Evolutionary conservation across 2,888 invertebrate species (phyloP), one percentile per base, ranked within the genome.

Genomic region (Meloe dianella): DNA sequence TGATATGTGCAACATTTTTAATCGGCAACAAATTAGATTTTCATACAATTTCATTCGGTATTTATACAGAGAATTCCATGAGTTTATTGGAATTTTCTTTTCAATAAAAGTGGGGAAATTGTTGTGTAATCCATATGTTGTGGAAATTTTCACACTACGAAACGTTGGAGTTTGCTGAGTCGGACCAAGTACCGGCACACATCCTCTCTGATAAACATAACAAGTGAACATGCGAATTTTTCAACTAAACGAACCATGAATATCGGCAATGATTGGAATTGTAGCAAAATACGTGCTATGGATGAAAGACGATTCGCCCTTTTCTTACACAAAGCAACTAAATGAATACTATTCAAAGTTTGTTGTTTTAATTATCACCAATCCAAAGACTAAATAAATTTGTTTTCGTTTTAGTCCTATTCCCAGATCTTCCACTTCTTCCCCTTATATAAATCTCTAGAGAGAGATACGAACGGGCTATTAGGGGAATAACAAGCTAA

Each of bases 401-500:
- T 54, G 54, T 54, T 54, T 24, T 54, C 38, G 51, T 47, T 51
- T 22, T 22, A 27, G 24, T 62, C 61, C 47, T 62, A 65, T 65
- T 62, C 32, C 61, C 20, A 57, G 6, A 57, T 67, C 38, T 38
- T 41, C 35, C n/a, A n/a, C n/a, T n/a, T n/a, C 1, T 7, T 7
- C 65, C 57, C 58, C 61, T 66, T 66, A 64, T 67, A 73, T 73
- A 74, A 73, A 73, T 73, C 69, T 70, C 68, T 22, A 22, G 69
- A 67, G 73, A 71, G 71, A 76, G 76, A 78, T 76, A 78, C 75
- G 75, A 71, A 69, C 71, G 72, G 73, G 77, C 79, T 78, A 79
- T 80, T 80, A 80, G 78, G 78, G 78, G 85, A 87, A 88, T 87
- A 87, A 87, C 88, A 88, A 85, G 87, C 87, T 87, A 88, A 88